phyloP scores from a whole-genome alignment of 2,888 invertebrate genomes.

The Brachyopa scutellaris region DNA sequence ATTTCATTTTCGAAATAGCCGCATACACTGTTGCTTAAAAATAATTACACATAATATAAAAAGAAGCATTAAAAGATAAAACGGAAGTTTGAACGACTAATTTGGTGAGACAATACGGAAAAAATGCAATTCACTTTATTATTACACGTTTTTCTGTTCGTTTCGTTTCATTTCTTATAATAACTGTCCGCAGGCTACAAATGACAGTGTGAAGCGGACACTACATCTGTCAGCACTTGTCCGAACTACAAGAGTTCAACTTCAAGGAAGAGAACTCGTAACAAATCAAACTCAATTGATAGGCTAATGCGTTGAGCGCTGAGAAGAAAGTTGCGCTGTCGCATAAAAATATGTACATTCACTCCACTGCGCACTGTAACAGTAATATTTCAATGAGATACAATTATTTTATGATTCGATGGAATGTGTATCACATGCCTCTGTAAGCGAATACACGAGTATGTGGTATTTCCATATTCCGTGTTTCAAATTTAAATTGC shows the following conservation, averaged over 20 bases:
- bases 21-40: too few relatives aligned
- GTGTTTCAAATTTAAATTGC: slow-evolving; percentile 39
- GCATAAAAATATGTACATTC: slow-evolving; percentile 12
- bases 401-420: neutral
- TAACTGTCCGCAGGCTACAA: slow-evolving; percentile 27
- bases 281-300: slow-evolving; percentile 41
- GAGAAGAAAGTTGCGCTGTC: slow-evolving; percentile 38
- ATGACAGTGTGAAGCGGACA: slow-evolving; percentile 26
- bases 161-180: slow-evolving; percentile 8
- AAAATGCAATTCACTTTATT: slow-evolving; percentile 15
- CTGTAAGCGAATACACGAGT: too few relatives aligned
- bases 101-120: slow-evolving; percentile 59
- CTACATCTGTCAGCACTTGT: slow-evolving; percentile 33
- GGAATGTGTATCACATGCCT: slow-evolving; percentile 6
- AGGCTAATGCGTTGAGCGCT: slow-evolving; percentile 1
- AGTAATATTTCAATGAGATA: neutral
- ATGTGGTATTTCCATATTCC: slow-evolving; percentile 9
- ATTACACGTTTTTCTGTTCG: slow-evolving; percentile 1
- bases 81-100: slow-evolving; percentile 54
- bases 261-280: slow-evolving; percentile 44
- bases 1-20: too few relatives aligned
- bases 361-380: too few relatives aligned
- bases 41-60: too few relatives aligned
- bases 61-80: too few relatives aligned
- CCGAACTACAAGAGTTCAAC: slow-evolving; percentile 3